phyloP scores from a whole-genome alignment of 2,113 vertebrate species.

The Tenebrosternarchus preto region DNA sequence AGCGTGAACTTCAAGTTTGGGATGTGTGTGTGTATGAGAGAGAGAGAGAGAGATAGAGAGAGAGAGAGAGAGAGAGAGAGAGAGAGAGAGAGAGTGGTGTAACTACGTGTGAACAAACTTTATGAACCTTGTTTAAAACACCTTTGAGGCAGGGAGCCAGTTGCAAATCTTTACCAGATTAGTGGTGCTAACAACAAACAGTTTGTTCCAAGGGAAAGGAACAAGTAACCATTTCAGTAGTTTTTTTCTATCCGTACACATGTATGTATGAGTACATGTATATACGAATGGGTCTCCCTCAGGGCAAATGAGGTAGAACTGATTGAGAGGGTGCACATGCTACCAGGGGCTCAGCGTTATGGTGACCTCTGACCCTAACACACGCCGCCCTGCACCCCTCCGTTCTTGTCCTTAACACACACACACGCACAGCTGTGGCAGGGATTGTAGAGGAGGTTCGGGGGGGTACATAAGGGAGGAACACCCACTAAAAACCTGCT shows the following conservation, averaged over 20 bases:
- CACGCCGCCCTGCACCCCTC: slow-evolving; percentile 53
- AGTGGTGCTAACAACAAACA: background rate
- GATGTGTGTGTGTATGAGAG: slow-evolving; percentile 31
- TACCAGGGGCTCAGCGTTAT: slow-evolving; percentile 2
- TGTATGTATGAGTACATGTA: background rate
- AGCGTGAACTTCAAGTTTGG: slow-evolving; percentile 24
- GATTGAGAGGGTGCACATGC: slow-evolving; percentile 5
- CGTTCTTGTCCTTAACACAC: slow-evolving; percentile 32
- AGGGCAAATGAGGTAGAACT: slow-evolving; percentile 27
- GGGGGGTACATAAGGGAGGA: slow-evolving; percentile 37
- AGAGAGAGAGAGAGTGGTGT: background rate
- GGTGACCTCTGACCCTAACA: slow-evolving; percentile 54
- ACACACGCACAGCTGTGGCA: slow-evolving; percentile 42
- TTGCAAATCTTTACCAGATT: background rate
- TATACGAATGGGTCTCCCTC: slow-evolving; percentile 17
- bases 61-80: background rate
- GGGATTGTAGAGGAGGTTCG: slow-evolving; percentile 47
- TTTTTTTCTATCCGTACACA: too few species aligned
- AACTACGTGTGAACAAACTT: background rate
- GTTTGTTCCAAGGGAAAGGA: background rate
- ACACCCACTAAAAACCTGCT: slow-evolving; percentile 32
- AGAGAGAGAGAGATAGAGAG: slow-evolving; percentile 28
- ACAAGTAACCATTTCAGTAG: too few species aligned
- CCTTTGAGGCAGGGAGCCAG: background rate
- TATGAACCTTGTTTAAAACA: background rate